A percentile compares a stretch with the other conserved stretches of the same genome.
Conservation (phyloP, 2,888 invertebrate genomes). For the Deilephila porcellus region DNA sequence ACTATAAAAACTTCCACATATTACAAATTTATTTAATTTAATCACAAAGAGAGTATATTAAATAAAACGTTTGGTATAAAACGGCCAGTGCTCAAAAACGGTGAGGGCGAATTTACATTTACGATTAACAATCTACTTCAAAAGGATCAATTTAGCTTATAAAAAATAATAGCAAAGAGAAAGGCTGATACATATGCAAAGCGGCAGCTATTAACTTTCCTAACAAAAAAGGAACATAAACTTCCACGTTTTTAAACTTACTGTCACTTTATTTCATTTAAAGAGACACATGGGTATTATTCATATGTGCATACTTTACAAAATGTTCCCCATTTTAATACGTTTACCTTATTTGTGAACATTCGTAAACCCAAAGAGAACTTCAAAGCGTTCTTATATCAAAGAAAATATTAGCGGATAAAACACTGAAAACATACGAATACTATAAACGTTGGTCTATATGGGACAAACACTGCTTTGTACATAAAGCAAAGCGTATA, state of each 20-base stretch:
- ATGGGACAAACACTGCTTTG: slow-evolving; percentile 44
- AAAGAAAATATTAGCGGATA: slow-evolving; percentile 48
- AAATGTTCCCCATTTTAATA: background rate
- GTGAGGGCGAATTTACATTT: background rate
- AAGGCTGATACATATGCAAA: background rate
- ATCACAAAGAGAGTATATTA: too few relatives aligned
- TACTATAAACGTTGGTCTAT: slow-evolving; percentile 45
- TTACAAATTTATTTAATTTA: too few relatives aligned
- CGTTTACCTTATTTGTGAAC: slow-evolving; percentile 34
- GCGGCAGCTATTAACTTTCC: background rate
- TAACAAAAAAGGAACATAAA: background rate
- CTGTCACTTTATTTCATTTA: slow-evolving; percentile 3
- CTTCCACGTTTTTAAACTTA: background rate
- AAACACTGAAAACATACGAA: slow-evolving; percentile 45
- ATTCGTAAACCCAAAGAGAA: slow-evolving; percentile 37
- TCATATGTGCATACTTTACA: background rate
- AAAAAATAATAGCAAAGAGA: background rate
- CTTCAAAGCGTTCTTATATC: slow-evolving; percentile 46
- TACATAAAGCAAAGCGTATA: slow-evolving; percentile 46
- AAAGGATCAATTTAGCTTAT: background rate
- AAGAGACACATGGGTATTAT: slow-evolving; percentile 3
- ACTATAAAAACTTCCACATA: too few relatives aligned
- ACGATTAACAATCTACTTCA: background rate
- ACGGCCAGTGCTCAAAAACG: background rate
- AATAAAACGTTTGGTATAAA: too few relatives aligned